Evolutionary conservation across 2,797 vertebrate species (phyloP), one percentile per base, ranked within the genome.

Genomic region (Synaphobranchus kaupii): DNA sequence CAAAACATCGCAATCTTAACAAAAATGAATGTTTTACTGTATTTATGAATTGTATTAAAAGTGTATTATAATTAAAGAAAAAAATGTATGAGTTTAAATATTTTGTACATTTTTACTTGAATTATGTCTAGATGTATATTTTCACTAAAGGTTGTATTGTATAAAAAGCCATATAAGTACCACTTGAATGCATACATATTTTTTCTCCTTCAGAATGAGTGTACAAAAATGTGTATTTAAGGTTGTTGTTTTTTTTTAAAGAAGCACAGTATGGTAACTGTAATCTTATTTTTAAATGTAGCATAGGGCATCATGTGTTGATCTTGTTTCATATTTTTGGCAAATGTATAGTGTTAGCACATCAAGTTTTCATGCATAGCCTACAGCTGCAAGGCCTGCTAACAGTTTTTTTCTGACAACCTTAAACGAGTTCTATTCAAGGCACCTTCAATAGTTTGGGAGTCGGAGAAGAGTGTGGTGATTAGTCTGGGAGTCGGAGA

Each of bases 71-170:
- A 95, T 95, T 96, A 94, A 95, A 94, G 94, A 95, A 95, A 93
- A 94, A 96, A 97, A 83, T 82, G 95, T 95, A 94, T 96, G 96
- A 96, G 96, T 97, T 97, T 95, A 95, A 95, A 95, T 95, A 95
- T 94, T 96, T 97, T 97, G 97, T 98, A 98, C 97, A 98, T 98
- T 98, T 98, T 96, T 97, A 98, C 96, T 97, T 97, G 94, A 95
- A 94, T 97, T 96, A 94, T 95, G 95, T 97, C 95, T 96, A 96
- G 96, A 96, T 96, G 95, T 97, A 96, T 97, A 96, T 97, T 97
- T 97, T 97, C 96, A 96, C 96, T 96, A 96, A 96, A 97, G 95
- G 95, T 96, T 96, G 96, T 96, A 96, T 95, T 97, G 96, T 97
- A 97, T 95, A 96, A 96, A 97, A 97, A 96, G 95, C 95, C 96